phyloP scores from a whole-genome alignment of 2,113 vertebrate genomes.

The Labeo catla region DNA sequence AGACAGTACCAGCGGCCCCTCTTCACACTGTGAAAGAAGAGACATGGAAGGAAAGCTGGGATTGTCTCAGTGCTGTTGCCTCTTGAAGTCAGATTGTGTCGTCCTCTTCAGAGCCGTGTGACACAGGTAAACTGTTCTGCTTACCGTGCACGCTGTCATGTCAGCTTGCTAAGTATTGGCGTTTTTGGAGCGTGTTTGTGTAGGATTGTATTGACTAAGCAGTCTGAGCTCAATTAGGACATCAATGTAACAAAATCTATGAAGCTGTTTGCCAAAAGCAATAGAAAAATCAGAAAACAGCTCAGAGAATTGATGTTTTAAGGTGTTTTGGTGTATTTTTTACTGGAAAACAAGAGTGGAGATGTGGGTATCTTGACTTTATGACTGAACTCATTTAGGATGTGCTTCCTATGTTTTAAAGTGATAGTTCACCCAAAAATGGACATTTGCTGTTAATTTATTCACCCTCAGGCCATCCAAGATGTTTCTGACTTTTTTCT shows the following conservation, averaged over 20 bases:
- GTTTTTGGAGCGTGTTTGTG: neutral
- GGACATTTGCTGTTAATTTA: neutral
- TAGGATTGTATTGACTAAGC: neutral
- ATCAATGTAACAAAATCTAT: neutral
- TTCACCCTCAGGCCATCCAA: neutral
- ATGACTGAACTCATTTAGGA: neutral
- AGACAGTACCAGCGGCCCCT: slow-evolving; percentile 70
- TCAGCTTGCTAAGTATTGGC: slow-evolving; percentile 11
- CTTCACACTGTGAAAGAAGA: slow-evolving; percentile 57
- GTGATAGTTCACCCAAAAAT: neutral
- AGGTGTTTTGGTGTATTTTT: neutral
- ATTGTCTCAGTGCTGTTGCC: slow-evolving; percentile 30
- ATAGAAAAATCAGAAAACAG: neutral
- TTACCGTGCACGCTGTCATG: slow-evolving; percentile 17
- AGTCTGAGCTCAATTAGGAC: neutral
- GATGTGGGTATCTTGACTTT: neutral
- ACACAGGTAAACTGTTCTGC: slow-evolving; percentile 55
- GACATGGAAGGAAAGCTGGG: slow-evolving; percentile 37
- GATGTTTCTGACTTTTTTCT: neutral
- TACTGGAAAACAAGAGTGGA: neutral
- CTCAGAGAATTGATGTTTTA: neutral
- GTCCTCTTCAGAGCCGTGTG: slow-evolving; percentile 27
- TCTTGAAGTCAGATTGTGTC: slow-evolving; percentile 24
- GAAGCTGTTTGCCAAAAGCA: neutral
- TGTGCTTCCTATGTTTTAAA: neutral